Base-by-base conservation (phyloP, 2,113 vertebrate genomes). In the Bagarius yarrelli region DNA sequence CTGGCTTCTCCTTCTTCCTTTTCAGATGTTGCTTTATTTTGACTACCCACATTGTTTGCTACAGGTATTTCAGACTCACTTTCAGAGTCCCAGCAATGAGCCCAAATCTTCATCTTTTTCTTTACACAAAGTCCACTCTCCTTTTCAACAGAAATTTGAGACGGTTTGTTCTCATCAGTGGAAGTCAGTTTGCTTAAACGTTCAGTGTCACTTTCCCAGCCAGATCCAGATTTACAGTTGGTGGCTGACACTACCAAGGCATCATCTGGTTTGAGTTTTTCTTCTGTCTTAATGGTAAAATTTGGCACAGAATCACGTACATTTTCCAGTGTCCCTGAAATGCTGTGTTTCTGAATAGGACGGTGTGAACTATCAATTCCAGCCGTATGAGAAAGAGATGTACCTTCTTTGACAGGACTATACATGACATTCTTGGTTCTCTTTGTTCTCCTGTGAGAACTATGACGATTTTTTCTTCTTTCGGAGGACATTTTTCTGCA, bases 1-100 rank as follows among this genome's bases (percentile, higher is more conserved):
- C 94, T 94, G 13, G 97, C 96, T 79, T 99, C 98, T 1, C 98
- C 98, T 89, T 98, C 98, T 78, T 99, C 97, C 88, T 98, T 98
- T 67, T 95, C 90, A 23, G 96, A 97, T 44, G 92, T 86, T 0
- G 72, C 85, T 60, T 86, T 91, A 36, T 90, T 89, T 56, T 86
- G 87, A 13, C 72, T 85, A 47, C 88, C 89, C 0, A 47, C 83
- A 8, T 4, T 85, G 70, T 85, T 92, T 47, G 73, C 75, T 16
- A 82, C 78, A 52, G 89, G 85, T 50, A 89, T 90, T 83, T 96
- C 96, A 0, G 93, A 91, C 30, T 96, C 95, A 0, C 95, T 95
- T 47, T 95, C 96, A 0, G 96, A 97, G 86, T 96, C 95, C 95
- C 95, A 97, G 21, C 91, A 95, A 32, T 93, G 92, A 12, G 89